Base-by-base conservation (phyloP, 2,888 invertebrate species). In the Lasioglossum pauxillum region DNA sequence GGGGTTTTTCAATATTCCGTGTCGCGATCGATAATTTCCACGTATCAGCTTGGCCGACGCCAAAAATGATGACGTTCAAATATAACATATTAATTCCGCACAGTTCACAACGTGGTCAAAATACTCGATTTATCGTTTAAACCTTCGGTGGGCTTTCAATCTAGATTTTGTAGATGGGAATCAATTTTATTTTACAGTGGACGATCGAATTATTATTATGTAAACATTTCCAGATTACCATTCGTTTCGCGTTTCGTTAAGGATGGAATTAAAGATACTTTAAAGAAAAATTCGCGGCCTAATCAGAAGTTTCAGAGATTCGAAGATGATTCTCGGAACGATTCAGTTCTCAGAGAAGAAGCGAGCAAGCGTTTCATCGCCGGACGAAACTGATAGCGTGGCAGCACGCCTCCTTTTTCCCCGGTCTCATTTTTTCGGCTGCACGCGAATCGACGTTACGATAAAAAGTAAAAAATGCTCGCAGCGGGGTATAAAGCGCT, bases 401-500 rank as follows among this genome's bases (percentile, higher is more conserved):
- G 60, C 27, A 27, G 60, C 60, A 27, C 60, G 60, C 27, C 60
- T 27, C 27, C 60, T 14, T 60, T 60, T 60, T 60, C 27, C n/a
- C 35, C 4, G 64, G 64, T n/a, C 27, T 19, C 35, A 23, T 35
- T 73, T 78, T 31, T 76, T 74, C 41, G n/a, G 35, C 7, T 74
- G 35, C 31, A 38, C 67, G 49, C 53, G 73, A 78, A 80, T 80
- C 76, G 71, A 64, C 38, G 69, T 82, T n/a, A 19, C 3, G 75
- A 69, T 19, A 67, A 77, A 83, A 77, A 69, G 75, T 78, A 80
- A 80, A 80, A 80, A 85, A 84, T 84, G 74, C 69, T 53, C 53
- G 53, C n/a, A 53, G 2, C 38, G 71, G 46, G 71, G 57, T 38
- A 60, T 53, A 27, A 71, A 83, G 46, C 44, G 74, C 64, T 69